phyloP scores from a whole-genome alignment of 2,888 invertebrate genomes.

The Drosophila putrida region DNA sequence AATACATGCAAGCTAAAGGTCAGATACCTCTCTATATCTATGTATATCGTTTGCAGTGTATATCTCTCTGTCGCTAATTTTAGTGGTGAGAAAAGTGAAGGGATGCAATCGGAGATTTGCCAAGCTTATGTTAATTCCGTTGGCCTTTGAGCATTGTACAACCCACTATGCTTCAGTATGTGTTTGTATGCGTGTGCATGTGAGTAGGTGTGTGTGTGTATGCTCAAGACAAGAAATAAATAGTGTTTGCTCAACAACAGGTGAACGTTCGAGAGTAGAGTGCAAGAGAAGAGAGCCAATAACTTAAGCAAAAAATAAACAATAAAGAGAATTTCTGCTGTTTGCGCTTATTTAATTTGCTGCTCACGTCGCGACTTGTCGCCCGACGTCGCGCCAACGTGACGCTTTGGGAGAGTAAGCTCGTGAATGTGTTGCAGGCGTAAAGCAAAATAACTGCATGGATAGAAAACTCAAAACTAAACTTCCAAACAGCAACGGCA shows the following conservation, averaged over 20 bases:
- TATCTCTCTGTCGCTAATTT: neutral
- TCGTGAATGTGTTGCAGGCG: conserved; percentile 43
- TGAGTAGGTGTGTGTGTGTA: conserved; percentile 16
- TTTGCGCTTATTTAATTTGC: conserved; percentile 64
- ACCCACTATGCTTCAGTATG: conserved; percentile 1
- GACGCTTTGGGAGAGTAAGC: conserved; percentile 34
- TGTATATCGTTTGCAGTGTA: neutral
- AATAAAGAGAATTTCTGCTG: conserved; percentile 31
- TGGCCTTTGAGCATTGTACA: conserved; percentile 63
- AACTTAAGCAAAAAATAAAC: conserved; percentile 10
- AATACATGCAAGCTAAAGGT: conserved; percentile 43
- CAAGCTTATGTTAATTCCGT: conserved; percentile 41
- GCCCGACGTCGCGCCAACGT: conserved; percentile 8
- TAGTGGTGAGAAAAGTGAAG: conserved; percentile 67
- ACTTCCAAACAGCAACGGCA: conserved; percentile 17
- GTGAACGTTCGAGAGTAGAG: conserved; percentile 70
- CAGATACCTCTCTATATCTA: conserved; percentile 13
- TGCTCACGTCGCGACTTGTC: conserved; percentile 67
- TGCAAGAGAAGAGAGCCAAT: conserved; percentile 35
- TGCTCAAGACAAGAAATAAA: conserved; percentile 61
- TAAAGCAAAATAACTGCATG: conserved; percentile 45
- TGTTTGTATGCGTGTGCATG: conserved; percentile 13
- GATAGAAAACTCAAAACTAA: conserved; percentile 50
- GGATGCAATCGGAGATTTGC: conserved; percentile 62
- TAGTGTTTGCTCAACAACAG: conserved; percentile 51